Base-by-base conservation (phyloP, 2,797 vertebrate genomes). In the Uromys caudimaculatus region DNA sequence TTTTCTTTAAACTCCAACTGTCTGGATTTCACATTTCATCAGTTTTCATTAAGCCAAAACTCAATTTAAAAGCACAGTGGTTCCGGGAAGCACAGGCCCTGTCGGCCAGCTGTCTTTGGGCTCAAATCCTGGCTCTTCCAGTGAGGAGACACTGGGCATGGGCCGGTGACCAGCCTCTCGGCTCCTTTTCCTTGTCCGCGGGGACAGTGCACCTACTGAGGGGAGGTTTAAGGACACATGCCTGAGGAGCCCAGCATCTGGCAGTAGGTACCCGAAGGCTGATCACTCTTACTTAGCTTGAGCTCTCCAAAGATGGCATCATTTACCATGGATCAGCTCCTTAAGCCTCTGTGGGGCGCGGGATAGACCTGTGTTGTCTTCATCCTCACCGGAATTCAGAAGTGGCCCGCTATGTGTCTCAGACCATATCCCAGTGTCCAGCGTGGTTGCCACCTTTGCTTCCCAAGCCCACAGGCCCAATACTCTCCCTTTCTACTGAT, bases 41-140 rank as follows among this genome's bases (percentile, higher is more conserved):
- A 84, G 41, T 81, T 94, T 91, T 93, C 90, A 87, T 62, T 71
- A 67, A 90, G 64, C 82, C 78, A 81, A 84, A 89, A 38, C 82
- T 67, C 64, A 62, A n/a, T 93, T 93, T 95, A 77, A 91, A 96
- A 92, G 89, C 0, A 0, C n/a, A 38, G 83, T 56, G 86, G 91
- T 76, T 76, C 64, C 3, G 3, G 35, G 67, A 93, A 88, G 71
- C 77, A 47, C 87, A 50, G 64, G 60, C 64, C n/a, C 52, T 56
- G 64, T 11, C 11, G 62, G n/a, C 56, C 85, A 89, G 77, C 60
- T 44, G 64, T 97, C 94, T 96, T 94, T 90, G 69, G 89, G 89
- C 75, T 96, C 89, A 90, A 82, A 89, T 86, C 67, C 82, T 71
- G 35, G 17, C 52, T 77, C 87, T 47, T 50, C 58, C 35, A 52